Evolutionary conservation across 2,888 invertebrate genomes (phyloP).

Genomic region (Dinocampus coccinellae): DNA sequence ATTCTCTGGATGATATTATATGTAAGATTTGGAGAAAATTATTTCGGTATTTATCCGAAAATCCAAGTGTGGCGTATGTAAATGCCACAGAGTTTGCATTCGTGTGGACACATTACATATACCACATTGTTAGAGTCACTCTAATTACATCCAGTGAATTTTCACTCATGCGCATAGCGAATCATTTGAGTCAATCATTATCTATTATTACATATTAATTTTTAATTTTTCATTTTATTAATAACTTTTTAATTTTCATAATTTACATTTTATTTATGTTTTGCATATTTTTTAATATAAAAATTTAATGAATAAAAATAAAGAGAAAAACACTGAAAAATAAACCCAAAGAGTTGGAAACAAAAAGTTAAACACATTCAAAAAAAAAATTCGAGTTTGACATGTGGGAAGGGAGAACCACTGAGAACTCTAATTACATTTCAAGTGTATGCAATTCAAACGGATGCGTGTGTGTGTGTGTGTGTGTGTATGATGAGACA

Average conservation of each 20-base stretch:
- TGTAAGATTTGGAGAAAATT: conserved; percentile 20
- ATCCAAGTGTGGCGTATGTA: neutral
- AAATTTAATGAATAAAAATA: neutral
- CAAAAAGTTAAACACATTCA: neutral
- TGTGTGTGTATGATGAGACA: neutral
- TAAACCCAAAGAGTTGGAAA: no score
- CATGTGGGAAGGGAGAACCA: neutral
- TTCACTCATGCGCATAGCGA: conserved; percentile 13
- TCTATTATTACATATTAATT: no score
- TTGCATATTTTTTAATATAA: neutral
- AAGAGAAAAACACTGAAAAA: no score
- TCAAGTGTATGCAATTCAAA: conserved; percentile 1
- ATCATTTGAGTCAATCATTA: neutral
- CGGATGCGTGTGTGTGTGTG: neutral
- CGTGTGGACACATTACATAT: conserved; percentile 6
- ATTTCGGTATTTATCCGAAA: conserved; percentile 16
- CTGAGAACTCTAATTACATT: conserved; percentile 3
- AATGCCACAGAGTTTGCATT: neutral
- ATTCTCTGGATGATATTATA: no score
- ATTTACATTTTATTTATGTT: neutral
- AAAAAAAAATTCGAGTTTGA: neutral
- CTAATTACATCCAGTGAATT: conserved; percentile 32
- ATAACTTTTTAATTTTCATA: no score
- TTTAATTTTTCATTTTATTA: no score
- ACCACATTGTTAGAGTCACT: conserved; percentile 6